Base-by-base conservation (phyloP, 2,888 invertebrate species). In the Eilema griseolum region DNA sequence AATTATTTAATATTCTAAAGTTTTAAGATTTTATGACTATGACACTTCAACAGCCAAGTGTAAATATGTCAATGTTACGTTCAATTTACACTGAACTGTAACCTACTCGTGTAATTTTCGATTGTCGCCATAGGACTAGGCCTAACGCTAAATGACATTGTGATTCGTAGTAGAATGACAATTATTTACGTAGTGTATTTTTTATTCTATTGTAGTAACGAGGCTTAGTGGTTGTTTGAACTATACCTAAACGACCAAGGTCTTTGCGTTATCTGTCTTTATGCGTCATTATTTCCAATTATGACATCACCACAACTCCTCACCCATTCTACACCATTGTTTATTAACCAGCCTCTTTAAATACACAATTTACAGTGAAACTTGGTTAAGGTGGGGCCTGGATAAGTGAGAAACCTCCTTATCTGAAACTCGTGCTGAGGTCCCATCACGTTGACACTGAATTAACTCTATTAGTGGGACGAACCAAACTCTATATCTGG, bases 201-300 rank as follows among this genome's bases (percentile, higher is more conserved):
- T 61, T 59, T 16, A 69, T 69, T 75, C 61, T 69, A 69, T 64
- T 65, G 66, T 73, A 67, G 67, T 67, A 74, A 68, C 68, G 69
- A 62, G 73, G 76, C 79, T 81, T 77, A 79, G 80, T 74, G 77
- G 72, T 79, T 83, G 79, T 82, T 83, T 84, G 80, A 78, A 80
- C 77, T 80, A 81, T 78, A 75, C 84, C 83, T 81, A 83, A 79
- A 75, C 77, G 75, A 73, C 75, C 86, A 88, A 88, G 88, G 88
- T 70, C 83, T 82, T 78, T 76, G 75, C 75, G 77, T 74, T 87
- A 87, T 87, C 84, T 80, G 71, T 69, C 73, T 81, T 77, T 74
- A 80, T 83, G 88, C 85, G 86, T 89, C 85, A 88, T 82, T 84
- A 79, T 80, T 84, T 83, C 85, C 78, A 73, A 73, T 73, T 73